A percentile compares a stretch with the other conserved stretches of the same genome.
Evolutionary conservation across 2,888 invertebrate genomes (phyloP).

Genomic region (Laothoe populi): DNA sequence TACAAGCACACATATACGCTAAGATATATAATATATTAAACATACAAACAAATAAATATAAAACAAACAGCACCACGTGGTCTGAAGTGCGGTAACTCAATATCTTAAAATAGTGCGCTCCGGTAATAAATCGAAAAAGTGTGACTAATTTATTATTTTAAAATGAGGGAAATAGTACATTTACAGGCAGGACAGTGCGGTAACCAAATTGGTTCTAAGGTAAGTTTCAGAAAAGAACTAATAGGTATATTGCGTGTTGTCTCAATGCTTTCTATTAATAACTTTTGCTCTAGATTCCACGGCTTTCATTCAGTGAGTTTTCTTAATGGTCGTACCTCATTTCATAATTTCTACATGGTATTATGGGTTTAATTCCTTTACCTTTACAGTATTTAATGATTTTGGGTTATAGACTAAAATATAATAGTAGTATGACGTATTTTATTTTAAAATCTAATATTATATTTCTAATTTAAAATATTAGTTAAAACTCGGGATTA

Average conservation of each 20-base stretch:
- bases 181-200: conserved; percentile 96
- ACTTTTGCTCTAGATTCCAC: not conserved
- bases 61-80: conserved; percentile 24
- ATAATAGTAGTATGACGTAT: no score
- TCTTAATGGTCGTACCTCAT: not conserved
- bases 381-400: not conserved
- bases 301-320: not conserved
- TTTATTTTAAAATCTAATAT: not conserved
- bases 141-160: conserved; percentile 43
- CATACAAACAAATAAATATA: conserved; percentile 18
- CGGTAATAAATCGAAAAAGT: not conserved
- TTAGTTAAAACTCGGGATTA: no score
- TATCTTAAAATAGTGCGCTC: conserved; percentile 21
- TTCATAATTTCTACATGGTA: not conserved
- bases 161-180: conserved; percentile 97
- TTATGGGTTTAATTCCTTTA: not conserved
- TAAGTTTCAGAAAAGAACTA: conserved; percentile 50
- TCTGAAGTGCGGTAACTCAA: not conserved
- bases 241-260: not conserved
- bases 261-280: conserved; percentile 7
- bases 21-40: conserved; percentile 13
- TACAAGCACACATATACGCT: not conserved
- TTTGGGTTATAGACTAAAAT: not conserved
- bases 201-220: conserved; percentile 97
- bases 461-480: no score